Evolutionary conservation across 1,140 invertebrate genomes (phyloP).

Genomic region (Kradibia gibbosae): DNA sequence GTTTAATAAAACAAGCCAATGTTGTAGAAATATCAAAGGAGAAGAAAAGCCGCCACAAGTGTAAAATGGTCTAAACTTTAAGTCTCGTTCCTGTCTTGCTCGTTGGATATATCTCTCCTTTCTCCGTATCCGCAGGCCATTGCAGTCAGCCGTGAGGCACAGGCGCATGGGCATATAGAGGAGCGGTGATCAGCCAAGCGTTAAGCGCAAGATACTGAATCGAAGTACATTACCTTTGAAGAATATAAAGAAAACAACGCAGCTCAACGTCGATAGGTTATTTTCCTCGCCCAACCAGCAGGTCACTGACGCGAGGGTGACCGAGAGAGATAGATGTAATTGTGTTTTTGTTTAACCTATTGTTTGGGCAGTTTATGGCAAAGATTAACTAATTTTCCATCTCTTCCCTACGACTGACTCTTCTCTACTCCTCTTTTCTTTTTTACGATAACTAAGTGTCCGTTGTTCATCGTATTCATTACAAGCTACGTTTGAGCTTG

Average conservation of each 20-base stretch:
- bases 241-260: slow-evolving; percentile 55
- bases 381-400: not conserved
- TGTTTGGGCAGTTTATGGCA: not conserved
- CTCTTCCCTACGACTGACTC: not conserved
- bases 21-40: no score
- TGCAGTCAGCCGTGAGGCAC: slow-evolving; percentile 50
- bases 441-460: not conserved
- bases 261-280: slow-evolving; percentile 26
- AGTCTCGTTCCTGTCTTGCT: not conserved
- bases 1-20: no score
- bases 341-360: slow-evolving; percentile 10
- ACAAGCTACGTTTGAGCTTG: not conserved
- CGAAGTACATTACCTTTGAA: slow-evolving; percentile 64
- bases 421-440: not conserved
- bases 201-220: slow-evolving; percentile 64
- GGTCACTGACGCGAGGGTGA: not conserved
- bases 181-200: slow-evolving; percentile 66
- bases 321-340: not conserved
- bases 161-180: slow-evolving; percentile 57
- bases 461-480: not conserved
- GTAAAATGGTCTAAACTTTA: not conserved
- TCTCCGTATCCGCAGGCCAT: not conserved
- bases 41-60: no score
- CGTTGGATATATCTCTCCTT: slow-evolving; percentile 10
- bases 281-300: slow-evolving; percentile 40